Evolutionary conservation across 2,113 vertebrate genomes (phyloP).

Genomic region (Calidris pugnax): DNA sequence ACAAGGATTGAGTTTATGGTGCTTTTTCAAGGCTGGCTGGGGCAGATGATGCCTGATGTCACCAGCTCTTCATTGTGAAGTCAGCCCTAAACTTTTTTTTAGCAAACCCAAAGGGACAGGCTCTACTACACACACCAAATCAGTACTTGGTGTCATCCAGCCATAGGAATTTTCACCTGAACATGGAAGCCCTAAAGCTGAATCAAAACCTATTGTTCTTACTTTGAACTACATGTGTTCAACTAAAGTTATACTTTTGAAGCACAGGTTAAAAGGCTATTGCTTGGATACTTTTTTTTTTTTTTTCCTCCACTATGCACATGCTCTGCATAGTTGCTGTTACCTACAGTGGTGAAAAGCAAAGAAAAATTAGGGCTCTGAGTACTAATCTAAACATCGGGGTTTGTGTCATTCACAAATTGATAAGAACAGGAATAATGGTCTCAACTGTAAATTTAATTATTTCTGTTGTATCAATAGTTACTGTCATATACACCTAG

Average conservation of each 20-base stretch:
- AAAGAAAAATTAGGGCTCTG: neutral
- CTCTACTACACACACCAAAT: neutral
- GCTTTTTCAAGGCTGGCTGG: neutral
- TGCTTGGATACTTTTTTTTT: neutral
- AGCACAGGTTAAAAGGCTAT: neutral
- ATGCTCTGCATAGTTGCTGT: neutral
- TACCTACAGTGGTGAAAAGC: neutral
- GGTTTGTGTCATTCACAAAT: neutral
- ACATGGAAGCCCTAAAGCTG: neutral
- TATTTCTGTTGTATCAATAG: neutral
- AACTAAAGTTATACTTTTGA: neutral
- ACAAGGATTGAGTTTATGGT: neutral
- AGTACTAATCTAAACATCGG: neutral
- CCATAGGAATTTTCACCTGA: neutral
- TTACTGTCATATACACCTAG: neutral
- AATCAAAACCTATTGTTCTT: neutral
- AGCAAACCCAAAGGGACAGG: neutral
- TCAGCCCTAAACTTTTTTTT: neutral
- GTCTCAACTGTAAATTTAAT: neutral
- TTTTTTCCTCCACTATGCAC: neutral
- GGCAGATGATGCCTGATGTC: neutral
- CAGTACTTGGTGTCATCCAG: neutral
- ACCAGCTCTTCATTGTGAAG: neutral
- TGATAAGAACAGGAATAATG: neutral
- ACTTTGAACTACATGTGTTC: neutral